These are phyloP conservation scores for Rhinatrema bivittatum DNA, from an alignment of 2,797 vertebrate species.

Conservation along the genomic window DNA sequence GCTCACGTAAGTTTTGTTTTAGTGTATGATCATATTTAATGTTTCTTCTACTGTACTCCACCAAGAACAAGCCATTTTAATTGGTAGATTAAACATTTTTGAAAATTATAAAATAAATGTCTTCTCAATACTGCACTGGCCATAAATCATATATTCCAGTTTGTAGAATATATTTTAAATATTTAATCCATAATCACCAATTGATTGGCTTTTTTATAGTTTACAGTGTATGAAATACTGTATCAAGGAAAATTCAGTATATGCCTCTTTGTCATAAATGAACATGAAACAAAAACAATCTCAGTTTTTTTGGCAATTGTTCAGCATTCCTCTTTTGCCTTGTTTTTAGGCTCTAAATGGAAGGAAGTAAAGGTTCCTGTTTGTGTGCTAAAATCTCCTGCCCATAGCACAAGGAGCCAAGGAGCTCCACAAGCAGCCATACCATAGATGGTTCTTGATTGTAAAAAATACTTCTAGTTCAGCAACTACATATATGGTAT, in stretches of 20 bases:
- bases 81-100: no score
- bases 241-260: constrained; percentile 1
- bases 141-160: no score
- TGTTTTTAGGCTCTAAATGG: constrained; percentile 20
- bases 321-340: constrained; percentile 24
- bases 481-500: not conserved
- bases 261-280: not conserved
- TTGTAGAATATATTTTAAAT: constrained; percentile 9
- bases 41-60: no score
- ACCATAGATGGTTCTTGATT: constrained; percentile 2
- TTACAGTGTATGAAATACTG: not conserved
- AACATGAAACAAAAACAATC: constrained; percentile 21
- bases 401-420: constrained; percentile 17
- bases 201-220: constrained; percentile 2
- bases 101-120: no score
- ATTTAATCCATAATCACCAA: no score
- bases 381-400: constrained; percentile 31
- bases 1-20: no score
- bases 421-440: not conserved
- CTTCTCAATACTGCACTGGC: no score
- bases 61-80: no score
- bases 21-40: no score
- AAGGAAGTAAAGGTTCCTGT: constrained; percentile 43
- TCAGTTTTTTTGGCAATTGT: constrained; percentile 13
- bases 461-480: constrained; percentile 9